Evolutionary conservation across 2,113 vertebrate genomes (phyloP).

Genomic region (Percina caprodes): DNA sequence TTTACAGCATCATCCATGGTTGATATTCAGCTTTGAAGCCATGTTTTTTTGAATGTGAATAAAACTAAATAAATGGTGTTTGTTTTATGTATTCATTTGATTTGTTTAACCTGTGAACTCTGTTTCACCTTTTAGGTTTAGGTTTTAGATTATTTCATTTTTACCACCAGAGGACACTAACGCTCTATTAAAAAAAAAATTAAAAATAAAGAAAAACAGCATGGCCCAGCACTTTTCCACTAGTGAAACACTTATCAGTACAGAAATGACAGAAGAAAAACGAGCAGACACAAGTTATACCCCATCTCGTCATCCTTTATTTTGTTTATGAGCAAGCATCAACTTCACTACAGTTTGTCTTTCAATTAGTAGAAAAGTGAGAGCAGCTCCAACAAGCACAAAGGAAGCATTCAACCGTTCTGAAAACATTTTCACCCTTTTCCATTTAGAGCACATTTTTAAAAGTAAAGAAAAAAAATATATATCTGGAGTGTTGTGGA

Average conservation of each 20-base stretch:
- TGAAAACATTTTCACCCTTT: slow-evolving; percentile 61
- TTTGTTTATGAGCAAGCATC: slow-evolving; percentile 87
- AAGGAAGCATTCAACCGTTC: slow-evolving; percentile 79
- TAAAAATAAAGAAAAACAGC: too few relatives aligned
- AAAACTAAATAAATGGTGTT: background rate
- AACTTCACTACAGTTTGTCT: slow-evolving; percentile 84
- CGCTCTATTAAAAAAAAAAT: background rate
- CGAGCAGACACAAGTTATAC: slow-evolving; percentile 53
- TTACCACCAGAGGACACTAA: slow-evolving; percentile 58
- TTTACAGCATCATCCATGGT: background rate
- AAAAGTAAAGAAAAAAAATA: slow-evolving; percentile 52
- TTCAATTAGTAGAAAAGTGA: slow-evolving; percentile 84
- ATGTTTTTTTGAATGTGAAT: slow-evolving; percentile 15
- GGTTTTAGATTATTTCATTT: background rate
- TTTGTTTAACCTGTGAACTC: background rate
- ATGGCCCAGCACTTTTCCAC: background rate
- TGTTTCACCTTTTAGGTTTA: background rate
- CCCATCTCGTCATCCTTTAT: slow-evolving; percentile 86
- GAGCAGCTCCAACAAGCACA: slow-evolving; percentile 83
- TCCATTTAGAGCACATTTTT: slow-evolving; percentile 70
- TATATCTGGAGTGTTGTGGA: slow-evolving; percentile 48
- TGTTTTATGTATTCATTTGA: background rate
- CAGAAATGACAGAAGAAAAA: slow-evolving; percentile 16
- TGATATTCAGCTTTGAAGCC: background rate
- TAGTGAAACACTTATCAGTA: background rate